Evolutionary conservation across 2,888 invertebrate genomes (phyloP), one percentile per base, ranked within the genome.

Genomic region (Noctua pronuba): DNA sequence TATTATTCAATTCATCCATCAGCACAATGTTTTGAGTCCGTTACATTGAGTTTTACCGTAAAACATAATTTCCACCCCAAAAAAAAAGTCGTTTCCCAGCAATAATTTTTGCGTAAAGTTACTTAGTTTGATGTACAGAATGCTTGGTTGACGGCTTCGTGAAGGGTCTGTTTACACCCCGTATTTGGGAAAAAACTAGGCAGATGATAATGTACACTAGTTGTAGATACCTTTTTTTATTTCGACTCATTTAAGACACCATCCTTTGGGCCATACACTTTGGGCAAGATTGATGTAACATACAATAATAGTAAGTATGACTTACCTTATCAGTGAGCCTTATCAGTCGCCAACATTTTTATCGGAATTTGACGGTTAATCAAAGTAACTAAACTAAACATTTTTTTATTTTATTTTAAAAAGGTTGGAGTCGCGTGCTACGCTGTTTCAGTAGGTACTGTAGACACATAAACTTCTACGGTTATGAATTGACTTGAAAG

Each of bases 351-450:
- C n/a, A 28, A 66, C 46, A 71, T 67, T 49, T n/a, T 67, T 81
- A 83, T 84, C 81, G 28, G 11, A 62, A 75, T 7, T 24, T 31
- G 16, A 31, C 24, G 58, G 67, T 35, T 24, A 35, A 28, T 52
- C 21, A 49, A 38, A 31, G 0, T n/a, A 41, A 49, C 31, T n/a
- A 31, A 58, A 60, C 31, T 28, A 16, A 28, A 7, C 66, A 16
- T 75, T 67, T 75, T 67, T 38, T 41, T 55, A 55, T 31, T 38
- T 44, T 44, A 13, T 44, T 35, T 16, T 28, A 55, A 38, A 55
- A 24, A n/a, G 2, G 0, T 62, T 75, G 31, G 62, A 28, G 52
- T 68, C 77, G 49, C 64, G 68, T 76, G 80, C 82, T 80, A 79
- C 73, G 18, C 11, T 35, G 13, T 24, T 16, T 35, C 16, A 41